A percentile compares a stretch with the other conserved stretches of the same genome.
These are phyloP conservation scores for Zonotrichia albicollis DNA, from an alignment of 2,797 vertebrate species.

Conservation along the genomic window DNA sequence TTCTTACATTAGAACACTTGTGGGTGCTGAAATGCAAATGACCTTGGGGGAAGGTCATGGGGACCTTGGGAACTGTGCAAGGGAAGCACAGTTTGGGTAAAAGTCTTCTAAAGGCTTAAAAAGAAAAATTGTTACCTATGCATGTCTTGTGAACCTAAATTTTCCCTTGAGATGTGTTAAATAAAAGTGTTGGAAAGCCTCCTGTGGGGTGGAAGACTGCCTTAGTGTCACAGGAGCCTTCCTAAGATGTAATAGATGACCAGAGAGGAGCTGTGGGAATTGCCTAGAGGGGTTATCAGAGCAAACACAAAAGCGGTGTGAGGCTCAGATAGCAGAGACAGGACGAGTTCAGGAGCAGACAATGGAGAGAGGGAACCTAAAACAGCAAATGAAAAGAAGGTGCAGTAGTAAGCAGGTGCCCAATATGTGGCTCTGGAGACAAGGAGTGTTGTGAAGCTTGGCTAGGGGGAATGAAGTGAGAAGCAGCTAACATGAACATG, in stretches of 20 bases:
- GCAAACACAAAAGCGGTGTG: not conserved
- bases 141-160: not conserved
- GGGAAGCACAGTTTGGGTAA: not conserved
- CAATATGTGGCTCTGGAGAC: not conserved
- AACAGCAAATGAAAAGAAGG: not conserved
- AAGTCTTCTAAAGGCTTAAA: not conserved
- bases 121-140: not conserved
- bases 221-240: accelerated
- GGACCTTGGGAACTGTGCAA: not conserved
- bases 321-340: not conserved
- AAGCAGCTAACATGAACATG: not conserved
- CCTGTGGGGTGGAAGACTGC: not conserved
- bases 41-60: not conserved
- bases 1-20: not conserved
- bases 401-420: not conserved
- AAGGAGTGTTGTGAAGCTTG: not conserved
- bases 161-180: not conserved
- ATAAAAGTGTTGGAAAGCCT: not conserved
- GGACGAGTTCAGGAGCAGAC: not conserved
- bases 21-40: not conserved
- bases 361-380: not conserved
- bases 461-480: not conserved
- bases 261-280: not conserved
- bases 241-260: not conserved
- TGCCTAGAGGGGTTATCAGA: not conserved